Base-by-base conservation (phyloP, 1,140 invertebrate genomes). In the Drosophila nigrodunni region DNA sequence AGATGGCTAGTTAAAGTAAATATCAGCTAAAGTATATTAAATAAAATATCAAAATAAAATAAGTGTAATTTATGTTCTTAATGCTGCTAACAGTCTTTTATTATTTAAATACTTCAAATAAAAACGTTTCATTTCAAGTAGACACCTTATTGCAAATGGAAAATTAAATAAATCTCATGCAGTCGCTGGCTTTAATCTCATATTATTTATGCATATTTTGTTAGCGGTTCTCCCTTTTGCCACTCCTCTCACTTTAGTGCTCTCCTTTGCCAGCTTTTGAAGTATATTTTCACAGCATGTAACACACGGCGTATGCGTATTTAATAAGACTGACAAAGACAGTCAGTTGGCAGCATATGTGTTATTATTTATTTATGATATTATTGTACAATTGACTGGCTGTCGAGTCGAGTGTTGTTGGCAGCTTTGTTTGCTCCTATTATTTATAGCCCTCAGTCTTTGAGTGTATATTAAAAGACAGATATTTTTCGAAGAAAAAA, bases 381-480 rank as follows among this genome's bases (percentile, higher is more conserved):
- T 57, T 57, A 37, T 57, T 57, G 39, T 41, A n/a, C 30, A 54
- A 54, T 54, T 54, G 50, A 54, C 50, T 54, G 30, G 30, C 25
- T 54, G 30, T 13, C 50, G n/a, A 15, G 30, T 13, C 30, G n/a
- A 35, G n/a, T 35, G 50, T 54, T 35, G 30, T 15, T 35, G 50
- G 35, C 30, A 54, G n/a, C 30, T 15, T 35, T 15, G 50, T 35
- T 4, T 30, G 50, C 7, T 30, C 9, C 50, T 5, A 7, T 7
- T 7, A n/a, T 35, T 54, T 54, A 54, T 35, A 35, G n/a, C 30
- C 11, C 6, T 43, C 39, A 43, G 39, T 11, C 39, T 9, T 11
- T 11, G 4, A 2, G 11, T 43, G 39, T 39, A 37, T 10, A 39
- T 10, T 10, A 39, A 30, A 39, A 39, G 37, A 39, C 37, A 10